Evolutionary conservation across 2,888 invertebrate species (phyloP), one percentile per base, ranked within the genome.

Genomic region (Luffia ferchaultella): DNA sequence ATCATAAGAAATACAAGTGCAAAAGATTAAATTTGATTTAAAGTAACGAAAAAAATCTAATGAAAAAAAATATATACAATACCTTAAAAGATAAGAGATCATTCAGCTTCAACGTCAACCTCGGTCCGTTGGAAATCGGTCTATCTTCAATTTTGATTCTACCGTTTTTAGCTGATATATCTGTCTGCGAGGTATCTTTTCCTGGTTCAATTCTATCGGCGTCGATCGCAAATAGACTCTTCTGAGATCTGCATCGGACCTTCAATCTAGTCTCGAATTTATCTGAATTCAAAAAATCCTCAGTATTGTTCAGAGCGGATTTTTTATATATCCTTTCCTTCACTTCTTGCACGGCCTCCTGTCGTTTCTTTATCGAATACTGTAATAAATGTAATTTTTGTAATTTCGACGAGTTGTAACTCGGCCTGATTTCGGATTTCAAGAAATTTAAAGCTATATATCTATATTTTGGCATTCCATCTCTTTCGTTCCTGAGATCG

Each of bases 401-500:
- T n/a, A 95, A 69, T 56, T 90, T 90, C 1, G 86, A 86, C 3
- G 92, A 85, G 44, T 88, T 88, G 61, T 93, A 94, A 65, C 93
- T 93, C 1, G 85, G 86, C 54, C 89, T 86, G 47, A 93, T 86
- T 63, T 93, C 92, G 1, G 82, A 82, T 55, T 83, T 84, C 1
- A 85, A 65, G 57, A 88, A 86, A 56, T 74, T 85, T 15, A 88
- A 62, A 5, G 82, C 75, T 55, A 85, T 63, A 56, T 80, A 80
- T 51, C 84, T 63, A 53, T 71, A 79, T 54, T 83, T 84, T 0
- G 80, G 78, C 12, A 73, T 70, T 0, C 75, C 68, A 15, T 73
- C 71, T 0, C 66, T 57, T 58, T 79, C 80, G 52, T 71, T 78
- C 12, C 83, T 62, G 43, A 82, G 60, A 54, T 84, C 83, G 50